Evolutionary conservation across 2,888 invertebrate species (phyloP), one percentile per base, ranked within the genome.

Genomic region (Zhengitettix transpicula): DNA sequence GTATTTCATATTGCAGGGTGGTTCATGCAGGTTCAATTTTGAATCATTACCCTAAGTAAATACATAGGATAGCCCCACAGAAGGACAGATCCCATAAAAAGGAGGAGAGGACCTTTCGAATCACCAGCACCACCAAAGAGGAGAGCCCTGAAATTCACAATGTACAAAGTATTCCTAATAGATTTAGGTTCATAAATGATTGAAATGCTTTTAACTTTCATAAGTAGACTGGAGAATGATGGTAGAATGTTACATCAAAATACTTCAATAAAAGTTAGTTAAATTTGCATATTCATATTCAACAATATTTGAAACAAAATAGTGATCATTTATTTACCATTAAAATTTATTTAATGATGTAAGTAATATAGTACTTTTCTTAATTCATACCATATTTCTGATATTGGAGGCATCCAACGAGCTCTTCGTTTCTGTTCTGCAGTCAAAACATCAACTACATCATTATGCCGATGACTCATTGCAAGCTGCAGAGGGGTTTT

Each of bases 31-130:
- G 28, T 7, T 28, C 28, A 47, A n/a, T 47, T 47, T 1, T 12
- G n/a, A 5, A 55, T 55, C 11, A 55, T 55, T 73, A 87, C 87
- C 75, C 88, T 81, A 63, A 93, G 82, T 67, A 93, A 78, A 70
- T 94, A 95, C 89, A 94, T 91, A 0, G 94, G 94, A 72, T 94
- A 94, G 10, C 89, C 93, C 93, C 93, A 94, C 40, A 91, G 74
- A 9, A 93, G 74, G 11, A 93, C 87, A 1, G 90, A 91, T 61
- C 88, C 81, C 68, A 94, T 77, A 70, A 94, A 92, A 69, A 94
- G 82, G 41, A 93, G 73, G 17, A 94, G 72, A 0, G 94, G 92
- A 15, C 89, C 88, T 73, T 93, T 94, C 0, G 90, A 90, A 69
- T 93, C 89, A 0, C 92, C 93, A 12, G 91, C 90, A 57, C 90